Conservation (phyloP, 2,797 vertebrate species). For the Sebastes oblongus region DNA sequence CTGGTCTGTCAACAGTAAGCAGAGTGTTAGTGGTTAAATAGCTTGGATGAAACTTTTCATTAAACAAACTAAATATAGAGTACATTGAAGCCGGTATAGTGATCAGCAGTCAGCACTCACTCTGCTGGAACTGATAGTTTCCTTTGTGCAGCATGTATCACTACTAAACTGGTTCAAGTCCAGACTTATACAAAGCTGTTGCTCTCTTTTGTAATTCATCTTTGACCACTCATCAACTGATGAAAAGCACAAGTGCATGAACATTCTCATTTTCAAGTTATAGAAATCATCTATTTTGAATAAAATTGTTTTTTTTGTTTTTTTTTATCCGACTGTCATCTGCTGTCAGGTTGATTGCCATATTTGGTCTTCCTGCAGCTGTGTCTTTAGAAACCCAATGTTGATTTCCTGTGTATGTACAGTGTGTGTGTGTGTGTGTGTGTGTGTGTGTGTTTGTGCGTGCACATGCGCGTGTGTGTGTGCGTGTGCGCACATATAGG, state of each 20-base stretch:
- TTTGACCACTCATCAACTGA: not conserved
- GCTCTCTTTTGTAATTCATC: not conserved
- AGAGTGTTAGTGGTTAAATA: not conserved
- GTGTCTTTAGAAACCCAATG: not conserved
- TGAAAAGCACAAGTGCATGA: not conserved
- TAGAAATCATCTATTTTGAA: not conserved
- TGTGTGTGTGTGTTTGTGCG: no score
- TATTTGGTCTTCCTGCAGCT: slow-evolving; percentile 16
- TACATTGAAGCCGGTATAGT: not conserved
- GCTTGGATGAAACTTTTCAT: not conserved
- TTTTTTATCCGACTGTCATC: not conserved
- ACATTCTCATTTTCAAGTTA: not conserved
- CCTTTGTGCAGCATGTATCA: not conserved
- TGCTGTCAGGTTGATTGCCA: not conserved
- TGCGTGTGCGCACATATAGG: not conserved
- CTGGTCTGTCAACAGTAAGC: not conserved
- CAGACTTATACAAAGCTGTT: not conserved
- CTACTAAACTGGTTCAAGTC: not conserved
- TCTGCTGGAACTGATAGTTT: not conserved
- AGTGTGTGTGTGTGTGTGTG: no score
- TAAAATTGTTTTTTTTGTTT: not conserved
- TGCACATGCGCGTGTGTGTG: no score
- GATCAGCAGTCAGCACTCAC: not conserved
- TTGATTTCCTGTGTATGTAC: slow-evolving; percentile 38
- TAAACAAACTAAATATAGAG: not conserved